A percentile compares a stretch with the other conserved stretches of the same genome.
phyloP scores from a whole-genome alignment of 64 coral and sea anemone species.

The Actinia tenebrosa region DNA sequence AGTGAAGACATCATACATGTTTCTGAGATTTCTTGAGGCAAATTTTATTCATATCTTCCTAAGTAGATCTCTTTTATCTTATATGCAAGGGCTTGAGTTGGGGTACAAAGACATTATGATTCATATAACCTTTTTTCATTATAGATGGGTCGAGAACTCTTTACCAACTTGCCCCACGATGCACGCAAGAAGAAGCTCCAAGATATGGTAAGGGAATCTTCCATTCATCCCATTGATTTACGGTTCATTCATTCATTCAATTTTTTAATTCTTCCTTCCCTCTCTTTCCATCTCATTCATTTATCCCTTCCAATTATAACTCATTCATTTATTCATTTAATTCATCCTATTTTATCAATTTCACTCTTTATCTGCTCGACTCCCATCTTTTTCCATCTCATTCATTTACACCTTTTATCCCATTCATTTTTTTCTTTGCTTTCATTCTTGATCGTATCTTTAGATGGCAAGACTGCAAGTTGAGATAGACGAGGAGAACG shows the following conservation, averaged over 20 bases:
- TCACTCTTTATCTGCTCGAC: too few species aligned
- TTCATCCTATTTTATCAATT: too few species aligned
- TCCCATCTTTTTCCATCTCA: too few species aligned
- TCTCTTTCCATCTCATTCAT: background rate
- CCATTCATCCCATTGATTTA: background rate
- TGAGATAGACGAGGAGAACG: constrained; percentile 90
- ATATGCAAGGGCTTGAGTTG: too few species aligned
- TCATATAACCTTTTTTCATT: background rate
- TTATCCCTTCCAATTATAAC: background rate
- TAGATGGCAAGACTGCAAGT: constrained; percentile 77
- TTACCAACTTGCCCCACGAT: constrained; percentile 63
- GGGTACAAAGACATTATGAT: too few species aligned
- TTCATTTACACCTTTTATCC: background rate
- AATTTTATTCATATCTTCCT: too few species aligned
- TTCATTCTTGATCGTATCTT: background rate
- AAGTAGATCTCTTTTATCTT: too few species aligned
- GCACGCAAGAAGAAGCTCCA: constrained; percentile 70
- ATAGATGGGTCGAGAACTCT: constrained; percentile 72
- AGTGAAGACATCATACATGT: too few species aligned
- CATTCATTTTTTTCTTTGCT: background rate
- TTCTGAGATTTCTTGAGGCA: background rate
- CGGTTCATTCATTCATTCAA: background rate
- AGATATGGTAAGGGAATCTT: constrained; percentile 57
- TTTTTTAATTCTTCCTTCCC: background rate
- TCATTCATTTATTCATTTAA: too few species aligned